Evolutionary conservation across 2,113 vertebrate genomes (phyloP).

Genomic region (Serinus canaria): DNA sequence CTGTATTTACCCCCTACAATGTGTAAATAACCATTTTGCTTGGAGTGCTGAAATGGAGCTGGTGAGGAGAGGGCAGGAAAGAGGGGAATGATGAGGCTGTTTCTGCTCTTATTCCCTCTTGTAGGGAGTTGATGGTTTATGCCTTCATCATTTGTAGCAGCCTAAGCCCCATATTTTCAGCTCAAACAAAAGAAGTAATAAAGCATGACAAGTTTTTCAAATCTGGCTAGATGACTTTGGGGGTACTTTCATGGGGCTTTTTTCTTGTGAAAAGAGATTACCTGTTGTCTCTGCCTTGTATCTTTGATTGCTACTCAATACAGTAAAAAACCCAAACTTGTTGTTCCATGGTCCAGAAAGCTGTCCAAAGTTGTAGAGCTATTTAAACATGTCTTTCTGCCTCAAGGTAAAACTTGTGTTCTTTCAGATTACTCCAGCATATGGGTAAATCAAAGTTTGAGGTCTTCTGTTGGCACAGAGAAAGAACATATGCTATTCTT

Average conservation of each 20-base stretch:
- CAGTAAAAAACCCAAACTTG: background rate
- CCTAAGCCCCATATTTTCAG: background rate
- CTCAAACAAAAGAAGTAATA: background rate
- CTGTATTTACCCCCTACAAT: background rate
- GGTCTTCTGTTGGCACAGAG: slow-evolving; percentile 55
- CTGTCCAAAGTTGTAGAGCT: slow-evolving; percentile 33
- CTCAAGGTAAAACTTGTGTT: slow-evolving; percentile 55
- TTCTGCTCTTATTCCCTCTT: background rate
- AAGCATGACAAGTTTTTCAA: background rate
- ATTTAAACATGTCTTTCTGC: slow-evolving; percentile 40
- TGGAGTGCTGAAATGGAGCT: background rate
- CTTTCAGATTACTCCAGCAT: slow-evolving; percentile 48
- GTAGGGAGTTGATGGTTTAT: background rate
- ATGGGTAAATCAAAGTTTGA: slow-evolving; percentile 59
- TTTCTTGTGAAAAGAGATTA: background rate
- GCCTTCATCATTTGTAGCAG: background rate
- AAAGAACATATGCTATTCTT: slow-evolving; percentile 63
- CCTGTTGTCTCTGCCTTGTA: background rate
- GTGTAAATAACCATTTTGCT: background rate
- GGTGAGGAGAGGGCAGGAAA: background rate
- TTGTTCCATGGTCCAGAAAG: slow-evolving; percentile 34
- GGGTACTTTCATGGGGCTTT: background rate
- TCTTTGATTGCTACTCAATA: background rate
- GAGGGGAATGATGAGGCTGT: background rate
- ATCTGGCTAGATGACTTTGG: background rate